Base-by-base conservation (phyloP, 23 tunicate species). In the Ascidia mentula region DNA sequence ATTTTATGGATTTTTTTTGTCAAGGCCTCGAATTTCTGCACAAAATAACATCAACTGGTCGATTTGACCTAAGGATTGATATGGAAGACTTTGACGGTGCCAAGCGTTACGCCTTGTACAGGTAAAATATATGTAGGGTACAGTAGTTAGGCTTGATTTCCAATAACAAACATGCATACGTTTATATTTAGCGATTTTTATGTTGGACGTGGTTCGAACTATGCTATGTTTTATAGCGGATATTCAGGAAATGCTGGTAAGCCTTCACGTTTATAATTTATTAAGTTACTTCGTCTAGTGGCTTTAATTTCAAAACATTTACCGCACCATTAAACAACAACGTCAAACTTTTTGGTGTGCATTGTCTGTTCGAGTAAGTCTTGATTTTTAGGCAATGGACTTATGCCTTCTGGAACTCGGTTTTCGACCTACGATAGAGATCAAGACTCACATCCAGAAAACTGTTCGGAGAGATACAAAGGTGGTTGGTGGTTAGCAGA, bases 401-500 rank as follows among this genome's bases (percentile, higher is more conserved):
- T 71, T 30, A 7, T 3, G 18, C 0, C 59, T 18, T 24, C 31
- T 37, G 34, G 38, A 3, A 32, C 35, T 0, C 32, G 36, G 30
- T 83, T 83, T 37, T 74, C 87, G 31, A 61, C 85, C 13, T 24
- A 30, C 15, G 85, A 81, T 37, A 36, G 17, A 8, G 87, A 83
- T 46, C 46, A 83, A 31, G 87, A 83, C 71, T 2, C 80, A 1
- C 0, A 0, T 32, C 8, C 59, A n/a, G n/a, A n/a, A n/a, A 83
- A 53, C 32, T 83, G 87, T 59, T 73, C 87, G 15, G 31, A 31
- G 31, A 0, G 59, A 0, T 74, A 74, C 80, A 46, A 46, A 37
- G 87, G 87, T 37, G 87, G 73, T 38, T 83, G 80, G 80, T 82
- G 87, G 87, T 75, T 24, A 6, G 35, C 46, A 33, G 72, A 17